phyloP scores from a whole-genome alignment of 2,797 vertebrate genomes.

The Cryptoblepharus egeriae region DNA sequence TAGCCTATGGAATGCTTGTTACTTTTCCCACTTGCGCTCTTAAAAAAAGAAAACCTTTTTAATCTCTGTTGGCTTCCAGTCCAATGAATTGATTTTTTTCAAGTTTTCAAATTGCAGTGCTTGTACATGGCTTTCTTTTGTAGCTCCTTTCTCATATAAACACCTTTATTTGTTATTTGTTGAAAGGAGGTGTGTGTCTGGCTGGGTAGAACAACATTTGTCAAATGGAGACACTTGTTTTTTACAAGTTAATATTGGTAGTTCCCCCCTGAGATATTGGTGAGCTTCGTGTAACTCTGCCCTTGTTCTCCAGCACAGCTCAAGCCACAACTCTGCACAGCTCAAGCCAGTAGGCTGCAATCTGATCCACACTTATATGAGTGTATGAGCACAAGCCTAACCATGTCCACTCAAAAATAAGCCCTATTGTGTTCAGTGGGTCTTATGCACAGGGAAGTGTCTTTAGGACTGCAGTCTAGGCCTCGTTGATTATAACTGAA shows the following conservation, averaged over 20 bases:
- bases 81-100: constrained; percentile 12
- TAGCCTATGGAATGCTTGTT: constrained; percentile 60
- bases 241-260: background rate
- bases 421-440: too few relatives aligned
- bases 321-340: too few relatives aligned
- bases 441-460: too few relatives aligned
- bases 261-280: too few relatives aligned
- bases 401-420: too few relatives aligned
- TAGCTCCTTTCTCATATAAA: background rate
- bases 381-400: too few relatives aligned
- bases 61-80: constrained; percentile 24
- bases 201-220: background rate
- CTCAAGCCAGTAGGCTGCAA: too few relatives aligned
- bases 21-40: constrained; percentile 42
- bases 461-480: too few relatives aligned
- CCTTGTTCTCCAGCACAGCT: too few relatives aligned
- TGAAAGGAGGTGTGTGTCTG: background rate
- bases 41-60: constrained; percentile 13
- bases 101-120: background rate
- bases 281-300: too few relatives aligned
- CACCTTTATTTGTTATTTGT: background rate
- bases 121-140: background rate
- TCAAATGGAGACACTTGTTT: background rate
- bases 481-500: too few relatives aligned
- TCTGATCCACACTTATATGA: too few relatives aligned